Evolutionary conservation across 2,113 vertebrate species (phyloP), one percentile per base, ranked within the genome.

Genomic region (Podarcis cretensis): DNA sequence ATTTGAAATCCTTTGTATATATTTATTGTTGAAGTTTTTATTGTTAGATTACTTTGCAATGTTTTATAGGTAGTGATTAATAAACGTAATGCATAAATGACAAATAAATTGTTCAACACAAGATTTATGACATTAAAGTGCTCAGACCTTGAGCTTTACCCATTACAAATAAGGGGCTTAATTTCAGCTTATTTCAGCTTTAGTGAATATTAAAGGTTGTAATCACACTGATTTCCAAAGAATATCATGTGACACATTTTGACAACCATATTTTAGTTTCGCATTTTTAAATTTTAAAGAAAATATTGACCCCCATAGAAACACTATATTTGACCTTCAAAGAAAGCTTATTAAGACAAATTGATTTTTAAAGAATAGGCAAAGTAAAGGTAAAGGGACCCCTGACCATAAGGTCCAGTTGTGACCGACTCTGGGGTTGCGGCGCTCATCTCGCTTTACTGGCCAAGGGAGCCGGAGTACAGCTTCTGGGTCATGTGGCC

Each of bases 211-310:
- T 94, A 92, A 95, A 93, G 94, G 85, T 37, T 84, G 25, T 90
- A 81, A 90, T 96, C 94, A 93, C 85, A 40, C 75, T 95, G 91
- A 91, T 92, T 83, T 95, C 93, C 95, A 95, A 94, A 92, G 88
- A 85, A 78, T 81, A 91, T 93, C 92, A 83, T 5, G 48, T 23
- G 94, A 77, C 25, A 63, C 18, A 76, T 68, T 35, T 94, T 85
- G 71, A 90, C 91, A 74, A 85, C 76, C 84, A 91, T 83, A 88
- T 91, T 91, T 92, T 93, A 90, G 89, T 94, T 93, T 92, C 66
- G 91, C 89, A 86, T 84, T 43, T 75, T 74, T 25, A 85, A 54
- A 37, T 71, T 87, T 84, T 18, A 63, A 86, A 90, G 71, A 92
- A 95, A 91, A 89, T 74, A 43, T 25, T 83, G 25, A 57, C 27